Evolutionary conservation across 2,113 vertebrate species (phyloP).

Genomic region (Peromyscus maniculatus): DNA sequence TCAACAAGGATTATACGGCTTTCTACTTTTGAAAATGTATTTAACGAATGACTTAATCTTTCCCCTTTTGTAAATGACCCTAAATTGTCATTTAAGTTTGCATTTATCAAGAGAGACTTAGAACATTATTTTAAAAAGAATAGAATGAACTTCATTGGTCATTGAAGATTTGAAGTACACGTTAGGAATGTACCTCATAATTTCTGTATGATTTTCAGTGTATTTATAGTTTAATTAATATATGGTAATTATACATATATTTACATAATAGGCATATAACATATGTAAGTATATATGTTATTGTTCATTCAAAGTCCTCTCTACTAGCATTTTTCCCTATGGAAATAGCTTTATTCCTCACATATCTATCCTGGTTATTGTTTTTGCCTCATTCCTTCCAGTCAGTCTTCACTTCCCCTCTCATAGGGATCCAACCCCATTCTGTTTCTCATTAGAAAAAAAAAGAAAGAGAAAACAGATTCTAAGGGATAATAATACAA

Average conservation of each 20-base stretch:
- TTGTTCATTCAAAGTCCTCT: not conserved
- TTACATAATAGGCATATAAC: not conserved
- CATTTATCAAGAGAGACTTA: not conserved
- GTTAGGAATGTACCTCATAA: not conserved
- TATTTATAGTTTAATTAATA: not conserved
- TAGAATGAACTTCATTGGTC: not conserved
- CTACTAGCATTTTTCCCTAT: not conserved
- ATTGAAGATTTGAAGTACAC: not conserved
- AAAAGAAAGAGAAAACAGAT: not conserved
- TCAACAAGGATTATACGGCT: not conserved
- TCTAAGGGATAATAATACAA: not conserved
- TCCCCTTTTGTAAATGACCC: not conserved
- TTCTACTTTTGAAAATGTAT: not conserved
- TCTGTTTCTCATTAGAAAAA: not conserved
- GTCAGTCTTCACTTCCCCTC: no score
- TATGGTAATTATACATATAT: not conserved
- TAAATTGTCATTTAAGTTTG: not conserved
- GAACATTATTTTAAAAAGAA: not conserved
- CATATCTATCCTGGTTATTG: not conserved
- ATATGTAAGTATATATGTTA: not conserved
- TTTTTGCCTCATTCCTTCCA: not conserved
- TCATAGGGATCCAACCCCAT: no score
- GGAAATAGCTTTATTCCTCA: not conserved
- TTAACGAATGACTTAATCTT: not conserved
- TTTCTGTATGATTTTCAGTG: not conserved